Evolutionary conservation across 2,797 vertebrate genomes (phyloP).

Genomic region (Zalophus californianus): DNA sequence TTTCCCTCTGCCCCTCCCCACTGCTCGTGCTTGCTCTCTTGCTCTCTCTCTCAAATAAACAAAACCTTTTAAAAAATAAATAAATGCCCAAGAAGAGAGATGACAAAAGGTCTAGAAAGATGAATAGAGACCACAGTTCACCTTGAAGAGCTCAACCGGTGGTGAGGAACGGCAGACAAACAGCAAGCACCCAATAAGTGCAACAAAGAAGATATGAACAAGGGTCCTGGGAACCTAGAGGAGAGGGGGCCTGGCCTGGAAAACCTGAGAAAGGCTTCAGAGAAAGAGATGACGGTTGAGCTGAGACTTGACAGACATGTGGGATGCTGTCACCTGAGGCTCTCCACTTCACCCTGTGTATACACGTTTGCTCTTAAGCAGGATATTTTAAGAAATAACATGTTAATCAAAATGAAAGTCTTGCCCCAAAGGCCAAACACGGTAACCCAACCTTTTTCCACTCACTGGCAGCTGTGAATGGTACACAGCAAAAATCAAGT

Average conservation of each 20-base stretch:
- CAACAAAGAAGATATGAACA: neutral
- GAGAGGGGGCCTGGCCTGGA: neutral
- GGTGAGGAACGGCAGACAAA: neutral
- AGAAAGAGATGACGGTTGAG: neutral
- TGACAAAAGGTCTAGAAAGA: neutral
- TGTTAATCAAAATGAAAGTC: neutral
- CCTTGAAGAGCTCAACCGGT: neutral
- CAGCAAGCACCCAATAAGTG: neutral
- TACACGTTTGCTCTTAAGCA: neutral
- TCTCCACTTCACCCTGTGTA: neutral
- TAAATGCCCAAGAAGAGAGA: neutral
- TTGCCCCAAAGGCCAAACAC: neutral
- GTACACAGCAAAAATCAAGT: neutral
- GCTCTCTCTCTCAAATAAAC: neutral
- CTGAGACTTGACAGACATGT: neutral
- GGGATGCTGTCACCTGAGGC: neutral
- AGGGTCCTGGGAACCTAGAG: fast-evolving
- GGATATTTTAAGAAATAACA: neutral
- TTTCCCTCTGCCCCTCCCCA: neutral
- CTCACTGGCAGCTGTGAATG: neutral
- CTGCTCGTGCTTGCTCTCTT: neutral
- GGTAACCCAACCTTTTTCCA: neutral
- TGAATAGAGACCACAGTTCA: neutral
- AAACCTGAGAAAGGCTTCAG: neutral
- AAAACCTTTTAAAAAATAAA: neutral